Base-by-base conservation (phyloP, 2,113 vertebrate genomes). In the Emydocephalus ijimae region DNA sequence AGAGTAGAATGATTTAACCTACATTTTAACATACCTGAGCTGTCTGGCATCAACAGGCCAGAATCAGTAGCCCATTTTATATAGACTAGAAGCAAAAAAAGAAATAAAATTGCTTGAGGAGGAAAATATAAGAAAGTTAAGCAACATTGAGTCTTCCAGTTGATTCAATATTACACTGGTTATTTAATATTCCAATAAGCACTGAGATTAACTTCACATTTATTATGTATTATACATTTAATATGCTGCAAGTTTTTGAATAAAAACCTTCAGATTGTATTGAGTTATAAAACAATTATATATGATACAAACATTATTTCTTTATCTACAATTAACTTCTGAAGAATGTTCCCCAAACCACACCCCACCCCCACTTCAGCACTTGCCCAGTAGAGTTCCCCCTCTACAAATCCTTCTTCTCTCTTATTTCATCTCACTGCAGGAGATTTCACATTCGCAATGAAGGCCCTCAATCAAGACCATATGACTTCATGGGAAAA, bases 181-280 rank as follows among this genome's bases (percentile, higher is more conserved):
- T 52, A 45, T 52, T 93, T 93, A 18, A 15, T 88, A 92, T 94
- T 93, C 94, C 26, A 94, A 94, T 93, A 93, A 91, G 92, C 0
- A 50, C 93, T 93, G 90, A 89, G 52, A 89, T 89, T 94, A 12
- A 50, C 48, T 59, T 95, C 89, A 48, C 92, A 92, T 91, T 92
- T 94, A 94, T 93, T 45, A 85, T 90, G 34, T n/a, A n/a, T 59
- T 92, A 92, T 48, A 45, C 23, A 34, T 92, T 87, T 92, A 93
- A 88, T 95, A 92, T 69, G 89, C 52, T 95, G 95, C 93, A 95
- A 92, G 93, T 96, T 92, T 93, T 64, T 90, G 92, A 91, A 92
- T 93, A 1, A 94, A 88, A 90, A 64, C 55, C n/a, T 64, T 87
- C 81, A 91, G 93, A 91, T 57, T 90, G 54, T 39, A 69, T 23